Percentiles rank a stretch among this genome's conserved stretches.
Evolutionary conservation across 2,888 invertebrate species (phyloP).

Genomic region (Philereme vetulata): DNA sequence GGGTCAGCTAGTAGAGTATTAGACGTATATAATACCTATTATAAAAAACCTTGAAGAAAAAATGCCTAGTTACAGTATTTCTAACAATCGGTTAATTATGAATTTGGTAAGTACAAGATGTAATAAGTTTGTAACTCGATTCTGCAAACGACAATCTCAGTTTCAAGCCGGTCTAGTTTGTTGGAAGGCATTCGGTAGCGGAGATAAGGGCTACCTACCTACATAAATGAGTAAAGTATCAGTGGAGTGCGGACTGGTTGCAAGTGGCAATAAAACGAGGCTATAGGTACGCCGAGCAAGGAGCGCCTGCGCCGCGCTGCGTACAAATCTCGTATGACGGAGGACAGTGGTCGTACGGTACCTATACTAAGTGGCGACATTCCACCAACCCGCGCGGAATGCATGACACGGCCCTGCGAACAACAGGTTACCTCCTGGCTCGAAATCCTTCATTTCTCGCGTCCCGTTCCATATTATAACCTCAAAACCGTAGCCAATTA

Average conservation of each 20-base stretch:
- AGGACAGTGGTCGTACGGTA: constrained; percentile 75
- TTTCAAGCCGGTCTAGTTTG: constrained; percentile 45
- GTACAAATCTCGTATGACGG: constrained; percentile 76
- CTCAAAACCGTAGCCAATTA: constrained; percentile 55
- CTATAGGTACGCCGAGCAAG: constrained; percentile 53
- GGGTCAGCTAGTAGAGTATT: too few species aligned
- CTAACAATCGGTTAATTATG: too few species aligned
- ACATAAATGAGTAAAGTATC: constrained; percentile 41
- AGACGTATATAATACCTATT: too few species aligned
- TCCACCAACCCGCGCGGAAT: constrained; percentile 75
- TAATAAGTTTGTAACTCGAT: constrained; percentile 17
- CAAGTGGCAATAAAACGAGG: constrained; percentile 68
- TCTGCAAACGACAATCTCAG: constrained; percentile 35
- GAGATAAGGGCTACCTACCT: constrained; percentile 62
- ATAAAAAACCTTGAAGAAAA: too few species aligned
- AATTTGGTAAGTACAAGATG: too few species aligned
- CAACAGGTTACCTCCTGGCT: constrained; percentile 66
- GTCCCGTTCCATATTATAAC: constrained; percentile 66
- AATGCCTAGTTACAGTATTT: too few species aligned
- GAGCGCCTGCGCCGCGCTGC: constrained; percentile 66
- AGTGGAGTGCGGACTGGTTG: constrained; percentile 58
- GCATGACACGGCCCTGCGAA: constrained; percentile 71
- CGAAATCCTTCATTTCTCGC: constrained; percentile 63
- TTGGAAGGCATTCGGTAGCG: constrained; percentile 55
- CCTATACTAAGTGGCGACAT: constrained; percentile 75